Evolutionary conservation across 2,888 invertebrate species (phyloP).

Genomic region (Griposia aprilina): DNA sequence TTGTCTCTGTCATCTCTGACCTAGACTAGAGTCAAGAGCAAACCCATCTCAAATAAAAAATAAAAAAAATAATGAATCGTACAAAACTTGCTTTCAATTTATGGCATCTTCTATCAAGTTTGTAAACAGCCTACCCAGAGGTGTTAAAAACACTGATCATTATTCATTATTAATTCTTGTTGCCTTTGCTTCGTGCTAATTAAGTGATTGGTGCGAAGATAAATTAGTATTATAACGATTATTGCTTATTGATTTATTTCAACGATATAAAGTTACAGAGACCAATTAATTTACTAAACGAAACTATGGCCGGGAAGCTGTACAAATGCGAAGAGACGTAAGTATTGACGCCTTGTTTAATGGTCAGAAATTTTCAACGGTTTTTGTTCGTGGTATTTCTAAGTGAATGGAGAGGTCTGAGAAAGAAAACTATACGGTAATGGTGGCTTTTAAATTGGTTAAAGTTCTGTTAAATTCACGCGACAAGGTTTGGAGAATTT

Average conservation of each 20-base stretch:
- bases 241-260: conserved; percentile 81
- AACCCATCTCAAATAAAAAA: too few relatives aligned
- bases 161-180: conserved; percentile 78
- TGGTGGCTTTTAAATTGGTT: neutral
- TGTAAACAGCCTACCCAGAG: conserved; percentile 37
- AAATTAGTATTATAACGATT: conserved; percentile 79
- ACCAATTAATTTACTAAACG: conserved; percentile 50
- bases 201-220: conserved; percentile 79
- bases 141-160: conserved; percentile 65
- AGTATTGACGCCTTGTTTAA: conserved; percentile 4
- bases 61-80: too few relatives aligned
- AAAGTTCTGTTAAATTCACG: neutral
- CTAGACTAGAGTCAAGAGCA: too few relatives aligned
- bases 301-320: conserved; percentile 23
- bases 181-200: conserved; percentile 81
- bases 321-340: conserved; percentile 2
- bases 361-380: neutral
- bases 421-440: neutral
- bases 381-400: conserved; percentile 1
- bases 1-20: too few relatives aligned
- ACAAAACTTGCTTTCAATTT: neutral
- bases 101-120: neutral
- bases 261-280: conserved; percentile 53
- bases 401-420: neutral
- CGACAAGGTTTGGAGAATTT: neutral